Evolutionary conservation across 2,888 invertebrate species (phyloP), one percentile per base, ranked within the genome.

Genomic region (Acanthopleura granulata): DNA sequence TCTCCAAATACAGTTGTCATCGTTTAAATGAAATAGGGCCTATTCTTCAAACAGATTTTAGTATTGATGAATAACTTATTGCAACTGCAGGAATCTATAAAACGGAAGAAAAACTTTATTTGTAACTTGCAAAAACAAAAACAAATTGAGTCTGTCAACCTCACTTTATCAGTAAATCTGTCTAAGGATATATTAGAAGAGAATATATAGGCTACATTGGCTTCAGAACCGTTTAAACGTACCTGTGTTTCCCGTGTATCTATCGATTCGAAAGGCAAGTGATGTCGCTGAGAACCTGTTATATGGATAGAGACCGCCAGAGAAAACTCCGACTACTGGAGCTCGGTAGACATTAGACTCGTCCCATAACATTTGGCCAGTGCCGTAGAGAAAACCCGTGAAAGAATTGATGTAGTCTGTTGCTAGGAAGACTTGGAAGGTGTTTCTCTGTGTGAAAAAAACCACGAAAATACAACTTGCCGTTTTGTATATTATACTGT

Each of bases 391-490:
- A 49, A 71, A 71, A 4, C 15, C 50, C 1, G 49, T 25, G 40
- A 71, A 40, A 1, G 71, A 71, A 16, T 3, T 27, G 49, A 71
- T 71, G 71, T 71, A 71, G 25, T 71, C 49, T 22, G 71, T 71
- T 16, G 49, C 49, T 4, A 71, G 15, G n/a, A 71, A 16, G 22
- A 49, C 40, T 49, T 71, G 71, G 25, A 71, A 71, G 15, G 71
- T 71, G 25, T 49, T 49, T n/a, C 25, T 71, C 71, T 71, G n/a
- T 4, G 49, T 29, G 18, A 49, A 66, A 27, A 66, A 27, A 66
- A 16, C 6, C 57, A 57, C 6, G n/a, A 4, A 57, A 57, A 57
- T 57, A 12, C 18, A 57, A 6, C 12, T 40, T 40, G 40, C 9
- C 4, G 40, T 3, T 3, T 40, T 40, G 3, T 40, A 9, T 40